Evolutionary conservation across 2,888 invertebrate species (phyloP).

Genomic region (Erebia aethiops): DNA sequence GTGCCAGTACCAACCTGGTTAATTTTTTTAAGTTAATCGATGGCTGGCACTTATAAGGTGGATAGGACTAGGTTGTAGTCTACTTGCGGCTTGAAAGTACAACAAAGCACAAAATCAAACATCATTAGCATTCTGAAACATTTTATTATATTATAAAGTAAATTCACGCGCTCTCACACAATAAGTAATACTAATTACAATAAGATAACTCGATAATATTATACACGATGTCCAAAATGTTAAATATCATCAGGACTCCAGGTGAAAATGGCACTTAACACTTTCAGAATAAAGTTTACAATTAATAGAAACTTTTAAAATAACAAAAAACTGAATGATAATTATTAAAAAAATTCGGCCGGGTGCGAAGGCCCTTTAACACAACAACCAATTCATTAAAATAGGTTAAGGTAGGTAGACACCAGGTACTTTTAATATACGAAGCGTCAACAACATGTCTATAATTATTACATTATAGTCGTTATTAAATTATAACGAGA

Average conservation of each 20-base stretch:
- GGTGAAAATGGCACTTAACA: conserved; percentile 64
- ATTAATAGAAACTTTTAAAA: conserved; percentile 19
- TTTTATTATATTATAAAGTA: conserved; percentile 67
- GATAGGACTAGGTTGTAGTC: too few species aligned
- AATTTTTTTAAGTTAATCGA: too few species aligned
- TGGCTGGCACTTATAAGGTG: too few species aligned
- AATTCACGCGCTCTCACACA: conserved; percentile 69
- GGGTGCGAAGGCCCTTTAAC: background rate
- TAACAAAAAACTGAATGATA: conserved; percentile 3
- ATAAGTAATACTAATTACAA: conserved; percentile 76
- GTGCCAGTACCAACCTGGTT: too few species aligned
- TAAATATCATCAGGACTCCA: conserved; percentile 58
- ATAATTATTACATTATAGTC: background rate
- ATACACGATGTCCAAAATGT: conserved; percentile 47
- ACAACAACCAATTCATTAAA: background rate
- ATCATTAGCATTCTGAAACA: conserved; percentile 55
- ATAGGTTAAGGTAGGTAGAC: too few species aligned
- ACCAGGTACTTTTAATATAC: background rate
- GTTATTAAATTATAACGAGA: too few species aligned
- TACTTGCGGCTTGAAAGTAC: background rate
- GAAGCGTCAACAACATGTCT: background rate
- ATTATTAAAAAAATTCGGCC: background rate
- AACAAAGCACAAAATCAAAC: conserved; percentile 39
- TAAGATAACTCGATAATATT: conserved; percentile 51
- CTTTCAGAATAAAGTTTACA: conserved; percentile 45